Evolutionary conservation across 2,797 vertebrate species (phyloP).

Genomic region (Phataginus tetradactyla): DNA sequence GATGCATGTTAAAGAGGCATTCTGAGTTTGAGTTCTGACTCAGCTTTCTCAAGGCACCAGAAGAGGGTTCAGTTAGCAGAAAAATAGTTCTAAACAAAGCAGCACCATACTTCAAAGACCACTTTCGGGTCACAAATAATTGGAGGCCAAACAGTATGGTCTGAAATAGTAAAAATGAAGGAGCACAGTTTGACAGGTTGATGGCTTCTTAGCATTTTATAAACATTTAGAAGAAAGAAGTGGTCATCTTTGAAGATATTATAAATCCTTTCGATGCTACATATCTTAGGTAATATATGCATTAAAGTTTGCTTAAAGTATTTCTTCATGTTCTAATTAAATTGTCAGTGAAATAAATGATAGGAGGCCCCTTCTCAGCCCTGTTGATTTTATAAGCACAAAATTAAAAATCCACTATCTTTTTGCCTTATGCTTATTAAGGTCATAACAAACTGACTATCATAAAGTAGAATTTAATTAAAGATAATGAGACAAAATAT

Average conservation of each 20-base stretch:
- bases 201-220: neutral
- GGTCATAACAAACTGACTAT: conserved; percentile 40
- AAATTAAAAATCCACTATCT: conserved; percentile 41
- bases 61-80: neutral
- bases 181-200: neutral
- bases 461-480: conserved; percentile 58
- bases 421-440: conserved; percentile 31
- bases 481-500: conserved; percentile 52
- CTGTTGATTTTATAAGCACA: conserved; percentile 23
- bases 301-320: neutral
- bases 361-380: neutral
- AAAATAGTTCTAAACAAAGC: neutral
- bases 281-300: neutral
- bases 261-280: neutral
- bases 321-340: conserved; percentile 41
- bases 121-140: neutral
- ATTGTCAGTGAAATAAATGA: conserved; percentile 42
- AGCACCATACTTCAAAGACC: neutral
- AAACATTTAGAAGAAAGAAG: neutral
- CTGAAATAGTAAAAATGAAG: neutral
- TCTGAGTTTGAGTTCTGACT: neutral
- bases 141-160: neutral
- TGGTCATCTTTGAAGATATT: neutral
- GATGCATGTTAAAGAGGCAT: neutral
- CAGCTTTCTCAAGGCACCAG: neutral